Evolutionary conservation across 2,113 vertebrate genomes (phyloP).

Genomic region (Danionella cerebrum): DNA sequence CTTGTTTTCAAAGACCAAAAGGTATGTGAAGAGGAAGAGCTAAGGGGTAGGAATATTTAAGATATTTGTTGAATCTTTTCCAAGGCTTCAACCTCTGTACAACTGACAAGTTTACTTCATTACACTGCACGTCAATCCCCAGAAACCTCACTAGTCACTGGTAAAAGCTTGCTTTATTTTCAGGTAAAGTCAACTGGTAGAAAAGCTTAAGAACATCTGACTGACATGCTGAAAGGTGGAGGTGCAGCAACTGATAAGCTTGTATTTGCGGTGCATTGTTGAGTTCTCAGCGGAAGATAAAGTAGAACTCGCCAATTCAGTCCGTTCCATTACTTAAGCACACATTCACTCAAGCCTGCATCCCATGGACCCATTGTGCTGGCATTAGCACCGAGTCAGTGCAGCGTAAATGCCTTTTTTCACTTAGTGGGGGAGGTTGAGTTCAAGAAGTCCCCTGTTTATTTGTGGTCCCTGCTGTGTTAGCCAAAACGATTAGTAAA

Average conservation of each 20-base stretch:
- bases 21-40: no score
- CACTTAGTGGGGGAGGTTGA: conserved; percentile 11
- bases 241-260: conserved; percentile 30
- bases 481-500: background rate
- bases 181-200: background rate
- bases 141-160: conserved; percentile 33
- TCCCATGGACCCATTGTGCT: conserved; percentile 44
- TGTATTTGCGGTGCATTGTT: conserved; percentile 55
- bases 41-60: background rate
- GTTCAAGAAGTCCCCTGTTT: background rate
- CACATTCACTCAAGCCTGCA: conserved; percentile 46
- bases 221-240: conserved; percentile 23
- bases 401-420: conserved; percentile 13
- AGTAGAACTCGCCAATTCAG: conserved; percentile 14
- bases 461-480: background rate
- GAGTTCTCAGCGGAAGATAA: conserved; percentile 38
- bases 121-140: background rate
- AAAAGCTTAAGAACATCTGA: conserved; percentile 13
- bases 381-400: conserved; percentile 38
- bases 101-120: background rate
- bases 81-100: background rate
- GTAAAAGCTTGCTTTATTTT: conserved; percentile 41
- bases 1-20: background rate
- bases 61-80: no score
- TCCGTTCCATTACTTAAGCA: conserved; percentile 47